These are phyloP conservation scores for Channa argus DNA, from an alignment of 2,113 vertebrate genomes.

Conservation along the genomic window DNA sequence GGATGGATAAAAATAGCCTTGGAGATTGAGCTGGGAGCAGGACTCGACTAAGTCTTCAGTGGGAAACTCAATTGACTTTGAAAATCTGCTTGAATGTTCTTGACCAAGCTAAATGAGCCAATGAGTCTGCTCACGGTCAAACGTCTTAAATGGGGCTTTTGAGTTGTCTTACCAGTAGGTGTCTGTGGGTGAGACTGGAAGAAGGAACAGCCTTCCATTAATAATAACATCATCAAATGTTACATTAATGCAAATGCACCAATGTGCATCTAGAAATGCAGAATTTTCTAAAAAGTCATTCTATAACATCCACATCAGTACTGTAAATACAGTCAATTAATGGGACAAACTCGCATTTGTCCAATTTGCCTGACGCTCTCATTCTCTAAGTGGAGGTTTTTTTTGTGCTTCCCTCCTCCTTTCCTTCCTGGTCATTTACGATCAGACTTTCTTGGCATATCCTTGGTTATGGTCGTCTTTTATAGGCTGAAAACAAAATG, in stretches of 20 bases:
- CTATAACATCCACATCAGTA: no score
- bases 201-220: background rate
- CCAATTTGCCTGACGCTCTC: background rate
- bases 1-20: slow-evolving; percentile 79
- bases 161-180: slow-evolving; percentile 2
- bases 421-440: slow-evolving; percentile 43
- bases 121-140: slow-evolving; percentile 63
- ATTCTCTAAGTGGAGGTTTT: no score
- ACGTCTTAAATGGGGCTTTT: slow-evolving; percentile 41
- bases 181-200: slow-evolving; percentile 9
- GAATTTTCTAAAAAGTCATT: no score
- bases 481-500: slow-evolving; percentile 56
- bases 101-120: slow-evolving; percentile 55
- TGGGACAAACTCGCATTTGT: background rate
- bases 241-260: no score
- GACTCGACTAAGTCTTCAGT: slow-evolving; percentile 55
- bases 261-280: no score
- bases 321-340: background rate
- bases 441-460: slow-evolving; percentile 53
- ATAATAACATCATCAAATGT: background rate
- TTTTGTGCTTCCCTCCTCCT: slow-evolving; percentile 8
- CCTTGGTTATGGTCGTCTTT: slow-evolving; percentile 25
- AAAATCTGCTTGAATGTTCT: slow-evolving; percentile 61
- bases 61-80: slow-evolving; percentile 76
- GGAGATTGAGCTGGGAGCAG: slow-evolving; percentile 73